Evolutionary conservation across 1,140 invertebrate genomes (phyloP), one percentile per base, ranked within the genome.

Genomic region (Papilio polyxenes): DNA sequence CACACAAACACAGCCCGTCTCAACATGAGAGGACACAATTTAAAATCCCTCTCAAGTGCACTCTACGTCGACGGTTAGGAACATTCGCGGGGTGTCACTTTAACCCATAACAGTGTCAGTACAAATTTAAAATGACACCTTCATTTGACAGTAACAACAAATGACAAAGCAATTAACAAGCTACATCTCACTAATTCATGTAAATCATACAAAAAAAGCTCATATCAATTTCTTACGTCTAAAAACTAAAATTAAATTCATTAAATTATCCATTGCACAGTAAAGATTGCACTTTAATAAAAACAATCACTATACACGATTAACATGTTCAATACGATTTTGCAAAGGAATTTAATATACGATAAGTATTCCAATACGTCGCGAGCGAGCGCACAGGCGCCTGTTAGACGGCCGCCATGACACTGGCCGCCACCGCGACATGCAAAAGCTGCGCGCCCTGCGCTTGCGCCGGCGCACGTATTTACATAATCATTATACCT

Each of bases 401-500:
- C 83, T 81, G 83, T 49, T 84, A 82, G 88, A 76, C 84, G 85
- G 87, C 83, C 87, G 89, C 88, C 90, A 90, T 91, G 85, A 88
- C 88, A 90, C 90, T 91, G 89, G 83, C 82, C 83, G 89, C 83
- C 84, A 87, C 85, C 83, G 65, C 65, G 31, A 89, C 88, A 90
- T 89, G 89, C 88, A 89, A 88, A 89, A 88, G 87, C 88, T 85
- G 81, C 86, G 84, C 85, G 84, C 88, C 83, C 87, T 90, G 89
- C 88, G 40, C 40, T 7, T 44, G 40, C 7, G 81, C 85, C 83
- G 83, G 83, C 88, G 82, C 85, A 87, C 87, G 85, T 87, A 90
- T 90, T 91, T 91, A 91, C 89, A 91, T 91, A 88, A 91, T 89
- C 87, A 87, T 88, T 89, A 87, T 89, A 86, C 40, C 40, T 44